Conservation (phyloP, 2,888 invertebrate species). For the Nasonia oneida region DNA sequence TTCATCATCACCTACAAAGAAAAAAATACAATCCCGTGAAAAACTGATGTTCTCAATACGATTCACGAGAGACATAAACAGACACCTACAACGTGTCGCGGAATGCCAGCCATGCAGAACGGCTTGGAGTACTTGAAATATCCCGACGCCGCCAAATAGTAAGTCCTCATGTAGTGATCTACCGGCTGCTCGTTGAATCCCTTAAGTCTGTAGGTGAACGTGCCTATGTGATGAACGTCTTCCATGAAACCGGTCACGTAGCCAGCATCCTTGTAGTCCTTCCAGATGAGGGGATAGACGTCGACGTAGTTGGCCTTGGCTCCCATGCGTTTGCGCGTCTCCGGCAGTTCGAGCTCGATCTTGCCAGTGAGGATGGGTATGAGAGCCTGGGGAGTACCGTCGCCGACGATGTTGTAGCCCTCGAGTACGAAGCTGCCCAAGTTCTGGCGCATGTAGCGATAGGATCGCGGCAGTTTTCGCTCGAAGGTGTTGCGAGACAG, state of each 20-base stretch:
- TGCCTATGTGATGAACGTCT: constrained; percentile 91
- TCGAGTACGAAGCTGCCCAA: constrained; percentile 84
- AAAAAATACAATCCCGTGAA: neutral
- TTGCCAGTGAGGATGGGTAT: constrained; percentile 93
- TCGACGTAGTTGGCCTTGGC: constrained; percentile 85
- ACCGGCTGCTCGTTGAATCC: constrained; percentile 92
- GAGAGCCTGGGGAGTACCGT: constrained; percentile 92
- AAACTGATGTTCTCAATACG: neutral
- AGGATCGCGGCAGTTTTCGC: constrained; percentile 88
- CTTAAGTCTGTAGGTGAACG: constrained; percentile 93
- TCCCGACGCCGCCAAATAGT: constrained; percentile 85
- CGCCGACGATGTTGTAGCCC: constrained; percentile 92
- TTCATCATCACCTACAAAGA: constrained; percentile 79
- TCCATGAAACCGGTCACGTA: constrained; percentile 91
- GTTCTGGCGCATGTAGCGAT: constrained; percentile 84
- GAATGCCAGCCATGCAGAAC: constrained; percentile 86
- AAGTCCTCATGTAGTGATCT: constrained; percentile 93
- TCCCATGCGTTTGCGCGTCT: constrained; percentile 86
- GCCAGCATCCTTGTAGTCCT: constrained; percentile 86
- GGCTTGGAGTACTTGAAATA: constrained; percentile 81
- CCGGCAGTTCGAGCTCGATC: constrained; percentile 92
- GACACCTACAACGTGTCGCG: constrained; percentile 85
- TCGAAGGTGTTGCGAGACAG: constrained; percentile 91
- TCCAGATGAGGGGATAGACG: constrained; percentile 92
- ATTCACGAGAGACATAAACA: neutral